Evolutionary conservation across 1,140 invertebrate species (phyloP), one percentile per base, ranked within the genome.

Genomic region (Drosophila sucinea): DNA sequence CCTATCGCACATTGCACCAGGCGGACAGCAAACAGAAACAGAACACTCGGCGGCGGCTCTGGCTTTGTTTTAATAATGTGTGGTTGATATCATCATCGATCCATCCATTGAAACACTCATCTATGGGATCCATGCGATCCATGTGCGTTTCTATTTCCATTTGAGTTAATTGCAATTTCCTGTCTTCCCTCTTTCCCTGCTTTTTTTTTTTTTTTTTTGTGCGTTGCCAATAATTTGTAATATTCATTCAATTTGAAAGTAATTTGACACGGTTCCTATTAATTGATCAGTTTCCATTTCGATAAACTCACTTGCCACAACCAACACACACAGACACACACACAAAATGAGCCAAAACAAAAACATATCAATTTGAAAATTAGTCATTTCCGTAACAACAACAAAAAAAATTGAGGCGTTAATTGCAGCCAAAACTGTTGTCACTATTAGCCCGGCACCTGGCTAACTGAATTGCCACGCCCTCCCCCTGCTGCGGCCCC

Each of bases 401-500:
- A 61, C 29, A 60, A 25, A 60, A 38, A 32, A 27, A 17, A 60
- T n/a, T 58, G 60, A 73, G 77, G 84, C 80, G 84, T 81, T 89
- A 89, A 89, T 89, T 89, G 80, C 68, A 71, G 33, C 47, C 73
- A 74, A 83, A 86, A 83, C 83, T 70, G 79, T 87, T 86, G 83
- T 86, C 83, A 86, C 83, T 86, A 70, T 58, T 65, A 64, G 55
- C 35, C 44, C 56, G 27, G 7, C 27, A 27, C 38, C 64, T 41
- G 58, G 32, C 10, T 25, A 25, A 40, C 32, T n/a, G 5, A 40
- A 25, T 25, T 27, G 44, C 29, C 55, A 68, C 41, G 54, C 60
- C 33, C 64, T 38, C 60, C 60, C 29, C 62, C 62, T 11, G n/a
- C 25, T 27, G 30, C 32, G 30, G 4, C 23, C 7, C 29, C 4